Percentiles rank a stretch among this genome's conserved stretches.
phyloP scores from a whole-genome alignment of 2,888 invertebrate genomes.

The Ophion obscuratus region DNA sequence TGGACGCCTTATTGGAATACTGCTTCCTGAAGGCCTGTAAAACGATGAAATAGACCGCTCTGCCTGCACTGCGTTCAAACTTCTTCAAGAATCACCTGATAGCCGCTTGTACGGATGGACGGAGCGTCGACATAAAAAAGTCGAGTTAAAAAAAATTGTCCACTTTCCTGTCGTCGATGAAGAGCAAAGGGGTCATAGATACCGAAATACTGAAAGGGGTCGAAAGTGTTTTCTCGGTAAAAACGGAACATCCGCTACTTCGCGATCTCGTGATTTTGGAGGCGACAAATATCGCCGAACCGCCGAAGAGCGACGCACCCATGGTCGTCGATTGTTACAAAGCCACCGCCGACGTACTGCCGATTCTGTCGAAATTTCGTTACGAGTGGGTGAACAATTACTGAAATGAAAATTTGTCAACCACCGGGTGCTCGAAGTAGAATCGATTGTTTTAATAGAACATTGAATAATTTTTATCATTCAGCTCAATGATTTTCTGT shows the following conservation, averaged over 20 bases:
- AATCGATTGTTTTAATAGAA: too few relatives aligned
- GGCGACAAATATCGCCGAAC: constrained; percentile 52
- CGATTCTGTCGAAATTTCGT: constrained; percentile 87
- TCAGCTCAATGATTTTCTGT: constrained; percentile 68
- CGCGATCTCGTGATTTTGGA: constrained; percentile 84
- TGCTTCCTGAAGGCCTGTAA: constrained; percentile 93
- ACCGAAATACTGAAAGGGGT: constrained; percentile 89
- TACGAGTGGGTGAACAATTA: constrained; percentile 83
- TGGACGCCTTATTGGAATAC: constrained; percentile 90
- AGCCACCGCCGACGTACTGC: constrained; percentile 88
- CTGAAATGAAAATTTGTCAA: neutral
- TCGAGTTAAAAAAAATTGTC: constrained; percentile 95
- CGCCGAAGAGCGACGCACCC: constrained; percentile 84
- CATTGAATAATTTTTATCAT: neutral
- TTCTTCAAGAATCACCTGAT: constrained; percentile 91
- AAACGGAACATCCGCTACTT: constrained; percentile 86
- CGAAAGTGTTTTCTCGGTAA: constrained; percentile 87
- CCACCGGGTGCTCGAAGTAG: too few relatives aligned
- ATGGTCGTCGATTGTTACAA: constrained; percentile 88
- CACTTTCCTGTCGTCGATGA: constrained; percentile 92
- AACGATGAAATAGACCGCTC: constrained; percentile 88
- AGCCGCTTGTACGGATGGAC: constrained; percentile 89
- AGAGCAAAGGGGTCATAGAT: constrained; percentile 77
- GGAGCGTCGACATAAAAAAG: constrained; percentile 93
- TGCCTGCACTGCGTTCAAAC: constrained; percentile 93